Evolutionary conservation across 1,140 invertebrate species (phyloP), one percentile per base, ranked within the genome.

Genomic region (Olivierus martensii): DNA sequence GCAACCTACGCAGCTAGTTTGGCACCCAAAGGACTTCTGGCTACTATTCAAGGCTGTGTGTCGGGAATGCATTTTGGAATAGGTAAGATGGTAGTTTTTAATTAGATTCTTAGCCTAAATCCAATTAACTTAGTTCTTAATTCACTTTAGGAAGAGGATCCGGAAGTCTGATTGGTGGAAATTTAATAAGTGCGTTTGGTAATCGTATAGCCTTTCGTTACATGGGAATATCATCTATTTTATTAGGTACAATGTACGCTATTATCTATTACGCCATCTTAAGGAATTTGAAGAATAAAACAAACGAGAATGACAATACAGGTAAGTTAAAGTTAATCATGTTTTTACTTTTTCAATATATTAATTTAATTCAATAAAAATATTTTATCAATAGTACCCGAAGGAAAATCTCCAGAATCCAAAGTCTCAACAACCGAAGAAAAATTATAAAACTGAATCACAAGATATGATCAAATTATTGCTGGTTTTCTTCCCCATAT

Each of bases 1-100:
- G 80, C 86, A 3, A 85, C 83, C 21, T 88, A 87, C 62, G 83
- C 82, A 1, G 83, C 81, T 3, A 78, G 79, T 55, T 71, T 88
- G 3, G 82, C 83, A 11, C 84, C 83, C 3, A 76, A 77, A n/a
- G 79, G 83, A 2, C 85, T 85, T 1, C 80, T 87, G 57, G 82
- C 81, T 15, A 86, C 82, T 11, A 78, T 88, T 52, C 84, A 89
- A 67, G 84, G 85, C 45, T 68, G 88, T 44, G 71, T 89, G 3
- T 83, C 83, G 15, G 84, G 84, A 39, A 63, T 87, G 4, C 87
- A 87, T 63, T 85, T 82, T 64, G 84, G 83, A 61, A 80, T 86
- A 53, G 83, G 84, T 86, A 72, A 70, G 70, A 39, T 35, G 28
- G 28, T 6, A 28, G 9, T 28, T 28, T 28, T 28, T 9, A n/a